These are phyloP conservation scores for Pinctada fucata DNA, from an alignment of 2,888 invertebrate genomes.

Conservation along the genomic window DNA sequence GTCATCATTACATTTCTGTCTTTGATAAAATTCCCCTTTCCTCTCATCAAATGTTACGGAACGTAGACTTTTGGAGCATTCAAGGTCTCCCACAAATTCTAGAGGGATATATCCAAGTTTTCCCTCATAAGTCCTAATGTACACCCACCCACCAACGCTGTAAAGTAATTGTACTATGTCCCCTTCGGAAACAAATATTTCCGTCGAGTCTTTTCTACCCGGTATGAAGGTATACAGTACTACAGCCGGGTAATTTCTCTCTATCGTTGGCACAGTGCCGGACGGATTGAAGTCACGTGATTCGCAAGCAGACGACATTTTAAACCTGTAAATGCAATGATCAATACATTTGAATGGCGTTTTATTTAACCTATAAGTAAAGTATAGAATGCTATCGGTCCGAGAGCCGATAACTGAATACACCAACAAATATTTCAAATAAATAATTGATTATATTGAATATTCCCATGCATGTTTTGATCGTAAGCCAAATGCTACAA, in stretches of 20 bases:
- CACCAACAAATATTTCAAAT: slow-evolving; percentile 26
- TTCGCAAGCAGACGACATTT: slow-evolving; percentile 42
- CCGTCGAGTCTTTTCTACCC: slow-evolving; percentile 33
- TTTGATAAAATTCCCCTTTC: neutral
- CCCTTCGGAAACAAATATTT: slow-evolving; percentile 39
- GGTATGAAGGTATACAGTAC: slow-evolving; percentile 38
- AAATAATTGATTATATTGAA: slow-evolving; percentile 19
- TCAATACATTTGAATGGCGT: slow-evolving; percentile 28
- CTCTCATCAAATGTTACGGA: slow-evolving; percentile 13
- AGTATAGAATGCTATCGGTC: slow-evolving; percentile 20
- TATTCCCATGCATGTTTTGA: neutral
- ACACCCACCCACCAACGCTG: slow-evolving; percentile 41
- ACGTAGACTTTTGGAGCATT: slow-evolving; percentile 23
- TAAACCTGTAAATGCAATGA: slow-evolving; percentile 27
- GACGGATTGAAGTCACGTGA: slow-evolving; percentile 41
- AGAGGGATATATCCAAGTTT: slow-evolving; percentile 40
- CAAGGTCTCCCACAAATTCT: slow-evolving; percentile 30
- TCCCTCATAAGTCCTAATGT: slow-evolving; percentile 31
- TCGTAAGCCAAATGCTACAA: neutral
- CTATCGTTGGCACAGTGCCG: slow-evolving; percentile 40
- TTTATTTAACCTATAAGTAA: slow-evolving; percentile 27
- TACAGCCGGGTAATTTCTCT: slow-evolving; percentile 34
- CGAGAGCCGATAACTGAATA: slow-evolving; percentile 25
- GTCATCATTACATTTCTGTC: neutral
- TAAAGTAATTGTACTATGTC: slow-evolving; percentile 38